Evolutionary conservation across 2,888 invertebrate species (phyloP).

Genomic region (Deilephila porcellus): DNA sequence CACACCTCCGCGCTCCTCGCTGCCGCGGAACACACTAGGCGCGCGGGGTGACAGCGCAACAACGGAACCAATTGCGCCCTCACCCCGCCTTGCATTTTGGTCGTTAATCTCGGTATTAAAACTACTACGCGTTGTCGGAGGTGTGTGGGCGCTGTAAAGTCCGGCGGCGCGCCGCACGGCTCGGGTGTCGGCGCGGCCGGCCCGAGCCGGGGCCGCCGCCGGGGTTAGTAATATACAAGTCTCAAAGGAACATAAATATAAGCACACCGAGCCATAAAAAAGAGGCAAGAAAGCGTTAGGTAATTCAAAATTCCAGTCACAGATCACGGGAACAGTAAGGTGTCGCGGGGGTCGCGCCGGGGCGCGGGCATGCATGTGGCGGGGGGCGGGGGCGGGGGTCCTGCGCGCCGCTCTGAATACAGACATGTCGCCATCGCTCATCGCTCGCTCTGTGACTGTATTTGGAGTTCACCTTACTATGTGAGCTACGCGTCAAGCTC

Average conservation of each 20-base stretch:
- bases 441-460: constrained; percentile 76
- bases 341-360: constrained; percentile 40
- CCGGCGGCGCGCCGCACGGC: background rate
- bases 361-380: constrained; percentile 45
- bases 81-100: background rate
- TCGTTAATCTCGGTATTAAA: background rate
- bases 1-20: background rate
- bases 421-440: constrained; percentile 59
- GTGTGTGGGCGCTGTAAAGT: constrained; percentile 4
- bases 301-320: constrained; percentile 81
- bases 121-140: background rate
- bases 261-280: constrained; percentile 83
- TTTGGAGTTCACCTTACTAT: constrained; percentile 64
- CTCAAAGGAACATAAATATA: constrained; percentile 66
- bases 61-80: background rate
- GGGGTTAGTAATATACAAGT: constrained; percentile 37
- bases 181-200: background rate
- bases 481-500: constrained; percentile 73
- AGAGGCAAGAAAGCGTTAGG: constrained; percentile 78
- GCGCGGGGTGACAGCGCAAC: background rate
- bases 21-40: background rate
- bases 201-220: constrained; percentile 12
- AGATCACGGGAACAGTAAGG: constrained; percentile 50
- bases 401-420: constrained; percentile 67
- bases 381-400: constrained; percentile 27